A percentile compares a stretch with the other conserved stretches of the same genome.
These are phyloP conservation scores for Promerops cafer DNA, from an alignment of 2,113 vertebrate genomes.

Conservation along the genomic window DNA sequence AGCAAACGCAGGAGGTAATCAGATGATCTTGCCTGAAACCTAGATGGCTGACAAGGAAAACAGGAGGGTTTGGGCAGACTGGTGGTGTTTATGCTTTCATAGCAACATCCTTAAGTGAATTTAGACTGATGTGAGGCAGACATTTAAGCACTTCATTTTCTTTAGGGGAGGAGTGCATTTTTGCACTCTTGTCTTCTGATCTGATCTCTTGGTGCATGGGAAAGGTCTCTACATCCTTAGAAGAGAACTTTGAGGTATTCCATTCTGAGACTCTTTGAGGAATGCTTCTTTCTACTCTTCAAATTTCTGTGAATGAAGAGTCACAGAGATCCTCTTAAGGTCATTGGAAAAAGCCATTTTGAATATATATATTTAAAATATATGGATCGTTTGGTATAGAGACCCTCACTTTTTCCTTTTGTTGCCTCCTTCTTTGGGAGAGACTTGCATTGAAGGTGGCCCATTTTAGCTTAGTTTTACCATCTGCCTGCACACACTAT, in stretches of 20 bases:
- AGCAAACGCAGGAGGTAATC: slow-evolving; percentile 81
- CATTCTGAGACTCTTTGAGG: not conserved
- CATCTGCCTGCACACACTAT: not conserved
- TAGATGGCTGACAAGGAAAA: not conserved
- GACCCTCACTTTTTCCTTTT: not conserved
- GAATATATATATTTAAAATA: not conserved
- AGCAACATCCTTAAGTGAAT: not conserved
- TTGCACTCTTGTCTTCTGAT: not conserved
- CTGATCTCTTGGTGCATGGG: not conserved
- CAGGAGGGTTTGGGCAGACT: not conserved
- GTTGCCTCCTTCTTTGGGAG: not conserved
- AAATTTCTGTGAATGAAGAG: not conserved
- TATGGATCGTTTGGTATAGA: not conserved
- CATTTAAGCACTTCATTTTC: not conserved
- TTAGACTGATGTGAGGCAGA: not conserved
- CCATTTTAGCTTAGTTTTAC: not conserved
- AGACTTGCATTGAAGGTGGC: not conserved
- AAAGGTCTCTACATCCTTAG: not conserved
- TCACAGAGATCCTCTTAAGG: not conserved
- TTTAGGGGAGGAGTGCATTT: not conserved
- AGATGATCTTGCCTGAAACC: not conserved
- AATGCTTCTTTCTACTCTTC: not conserved
- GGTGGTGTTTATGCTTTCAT: not conserved
- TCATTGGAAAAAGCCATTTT: not conserved
- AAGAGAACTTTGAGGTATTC: not conserved